phyloP scores from a whole-genome alignment of 2,888 invertebrate species.

The Spisula subtruncata region DNA sequence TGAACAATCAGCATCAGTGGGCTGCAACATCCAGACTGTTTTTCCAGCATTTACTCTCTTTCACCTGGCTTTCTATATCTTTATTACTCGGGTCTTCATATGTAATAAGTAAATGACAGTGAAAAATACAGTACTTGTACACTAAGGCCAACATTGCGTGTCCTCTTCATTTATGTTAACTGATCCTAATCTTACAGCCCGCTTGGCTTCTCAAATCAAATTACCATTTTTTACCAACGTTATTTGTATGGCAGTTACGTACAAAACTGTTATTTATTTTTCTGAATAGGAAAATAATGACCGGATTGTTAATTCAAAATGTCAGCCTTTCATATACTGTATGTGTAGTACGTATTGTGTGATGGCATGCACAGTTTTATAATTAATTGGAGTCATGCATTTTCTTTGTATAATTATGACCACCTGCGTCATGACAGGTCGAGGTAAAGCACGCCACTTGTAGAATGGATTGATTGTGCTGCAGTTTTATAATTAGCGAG shows the following conservation, averaged over 20 bases:
- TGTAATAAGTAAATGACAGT: not conserved
- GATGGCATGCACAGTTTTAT: slow-evolving; percentile 18
- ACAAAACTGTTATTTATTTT: slow-evolving; percentile 34
- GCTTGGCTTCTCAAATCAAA: slow-evolving; percentile 19
- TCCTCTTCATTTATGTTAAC: slow-evolving; percentile 2
- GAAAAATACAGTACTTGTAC: not conserved
- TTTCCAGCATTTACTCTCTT: no score
- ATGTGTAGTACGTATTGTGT: not conserved
- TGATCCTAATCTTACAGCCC: not conserved
- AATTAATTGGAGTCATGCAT: not conserved
- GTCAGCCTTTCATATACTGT: slow-evolving; percentile 9
- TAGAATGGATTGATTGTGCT: slow-evolving; percentile 14
- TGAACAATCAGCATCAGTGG: no score
- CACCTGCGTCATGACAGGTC: slow-evolving; percentile 6
- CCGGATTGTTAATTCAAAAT: slow-evolving; percentile 44
- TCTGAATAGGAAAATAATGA: slow-evolving; percentile 26
- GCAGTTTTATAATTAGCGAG: not conserved
- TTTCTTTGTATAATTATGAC: not conserved
- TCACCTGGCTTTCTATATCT: no score
- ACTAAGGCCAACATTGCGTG: not conserved
- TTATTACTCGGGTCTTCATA: no score
- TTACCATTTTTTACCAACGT: slow-evolving; percentile 12
- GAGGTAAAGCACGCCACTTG: not conserved
- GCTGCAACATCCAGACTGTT: no score
- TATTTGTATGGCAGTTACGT: slow-evolving; percentile 12